phyloP scores from a whole-genome alignment of 2,797 vertebrate genomes.

The Pteropus rufus region DNA sequence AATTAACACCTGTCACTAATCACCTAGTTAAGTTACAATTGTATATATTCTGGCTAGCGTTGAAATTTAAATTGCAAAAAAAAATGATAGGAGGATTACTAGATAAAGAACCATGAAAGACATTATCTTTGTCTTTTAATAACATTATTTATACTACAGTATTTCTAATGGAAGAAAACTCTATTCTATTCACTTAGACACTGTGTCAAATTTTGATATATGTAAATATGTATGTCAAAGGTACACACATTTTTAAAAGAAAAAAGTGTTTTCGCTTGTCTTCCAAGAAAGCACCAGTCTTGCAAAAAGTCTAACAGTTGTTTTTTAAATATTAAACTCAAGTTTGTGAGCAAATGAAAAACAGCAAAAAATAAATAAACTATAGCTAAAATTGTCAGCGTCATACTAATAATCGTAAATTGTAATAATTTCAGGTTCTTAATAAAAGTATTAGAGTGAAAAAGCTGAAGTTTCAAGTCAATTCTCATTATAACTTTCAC shows the following conservation, averaged over 20 bases:
- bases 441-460: not conserved
- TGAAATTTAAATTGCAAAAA: not conserved
- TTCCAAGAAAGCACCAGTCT: slow-evolving; percentile 48
- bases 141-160: not conserved
- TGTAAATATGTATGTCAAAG: slow-evolving; percentile 21
- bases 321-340: slow-evolving; percentile 10
- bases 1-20: not conserved
- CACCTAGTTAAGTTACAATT: not conserved
- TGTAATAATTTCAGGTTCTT: not conserved
- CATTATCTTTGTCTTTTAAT: not conserved
- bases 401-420: not conserved
- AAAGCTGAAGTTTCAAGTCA: not conserved
- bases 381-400: not conserved
- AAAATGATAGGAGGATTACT: not conserved
- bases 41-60: not conserved
- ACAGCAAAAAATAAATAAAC: not conserved
- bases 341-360: slow-evolving; percentile 39
- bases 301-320: slow-evolving; percentile 45
- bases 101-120: not conserved
- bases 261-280: not conserved
- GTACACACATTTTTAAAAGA: not conserved
- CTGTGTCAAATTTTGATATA: not conserved
- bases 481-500: not conserved
- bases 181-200: not conserved
- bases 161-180: slow-evolving; percentile 22